These are phyloP conservation scores for Protodeltote pygarga DNA, from an alignment of 2,888 invertebrate species.

Conservation along the genomic window DNA sequence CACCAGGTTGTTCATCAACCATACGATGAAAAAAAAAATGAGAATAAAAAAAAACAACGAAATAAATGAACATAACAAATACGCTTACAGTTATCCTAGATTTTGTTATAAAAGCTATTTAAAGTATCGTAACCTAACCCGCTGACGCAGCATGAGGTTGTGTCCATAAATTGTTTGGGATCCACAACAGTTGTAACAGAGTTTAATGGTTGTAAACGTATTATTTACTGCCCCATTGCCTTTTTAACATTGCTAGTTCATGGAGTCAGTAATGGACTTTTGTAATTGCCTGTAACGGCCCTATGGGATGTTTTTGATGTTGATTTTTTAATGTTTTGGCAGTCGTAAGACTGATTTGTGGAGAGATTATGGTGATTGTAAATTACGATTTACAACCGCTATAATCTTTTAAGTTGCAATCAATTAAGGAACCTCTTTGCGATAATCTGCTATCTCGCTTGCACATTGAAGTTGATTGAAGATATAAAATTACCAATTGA, in stretches of 20 bases:
- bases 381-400: too few species aligned
- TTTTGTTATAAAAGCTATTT: neutral
- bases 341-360: slow-evolving; percentile 13
- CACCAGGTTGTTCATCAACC: too few species aligned
- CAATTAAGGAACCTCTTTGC: too few species aligned
- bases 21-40: too few species aligned
- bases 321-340: slow-evolving; percentile 8
- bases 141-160: slow-evolving; percentile 43
- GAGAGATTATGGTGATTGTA: neutral
- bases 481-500: too few species aligned
- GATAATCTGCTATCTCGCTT: too few species aligned
- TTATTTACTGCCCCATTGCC: slow-evolving; percentile 37
- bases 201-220: slow-evolving; percentile 45
- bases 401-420: too few species aligned
- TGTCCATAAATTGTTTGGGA: slow-evolving; percentile 46
- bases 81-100: slow-evolving; percentile 16
- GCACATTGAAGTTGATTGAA: too few species aligned
- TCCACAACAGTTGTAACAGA: slow-evolving; percentile 45
- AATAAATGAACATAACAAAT: slow-evolving; percentile 21
- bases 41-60: too few species aligned
- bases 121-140: slow-evolving; percentile 13
- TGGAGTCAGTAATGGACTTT: slow-evolving; percentile 20
- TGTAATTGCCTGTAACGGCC: slow-evolving; percentile 18
- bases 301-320: slow-evolving; percentile 12
- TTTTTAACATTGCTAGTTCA: slow-evolving; percentile 25